Percentiles rank a stretch among this genome's conserved stretches.
These are phyloP conservation scores for Lanius ludovicianus DNA, from an alignment of 2,113 vertebrate species.

Conservation along the genomic window DNA sequence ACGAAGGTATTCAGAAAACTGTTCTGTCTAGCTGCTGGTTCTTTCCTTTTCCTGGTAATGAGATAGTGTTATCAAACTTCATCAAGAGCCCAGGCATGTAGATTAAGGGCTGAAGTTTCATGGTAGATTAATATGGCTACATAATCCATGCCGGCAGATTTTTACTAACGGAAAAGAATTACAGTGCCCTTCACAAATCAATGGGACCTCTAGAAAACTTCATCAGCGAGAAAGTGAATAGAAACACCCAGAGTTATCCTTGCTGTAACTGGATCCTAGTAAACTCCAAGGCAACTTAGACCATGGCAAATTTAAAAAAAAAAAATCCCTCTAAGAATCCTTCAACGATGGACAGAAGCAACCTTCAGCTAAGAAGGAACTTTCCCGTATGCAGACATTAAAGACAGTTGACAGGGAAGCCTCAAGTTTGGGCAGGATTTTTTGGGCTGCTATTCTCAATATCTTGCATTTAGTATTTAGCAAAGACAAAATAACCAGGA, in stretches of 20 bases:
- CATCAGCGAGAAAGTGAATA: accelerated
- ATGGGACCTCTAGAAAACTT: neutral
- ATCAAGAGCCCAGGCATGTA: neutral
- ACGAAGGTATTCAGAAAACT: neutral
- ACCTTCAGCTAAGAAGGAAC: neutral
- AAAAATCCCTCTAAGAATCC: neutral
- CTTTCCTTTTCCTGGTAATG: neutral
- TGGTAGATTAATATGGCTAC: neutral
- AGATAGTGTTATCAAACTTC: neutral
- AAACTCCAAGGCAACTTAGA: neutral
- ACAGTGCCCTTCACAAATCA: neutral
- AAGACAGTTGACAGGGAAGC: neutral
- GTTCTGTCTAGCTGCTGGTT: accelerated
- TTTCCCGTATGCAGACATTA: neutral
- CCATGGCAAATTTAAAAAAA: accelerated
- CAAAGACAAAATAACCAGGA: neutral
- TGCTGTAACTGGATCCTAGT: neutral
- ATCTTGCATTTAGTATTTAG: neutral
- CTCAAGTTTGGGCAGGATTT: neutral
- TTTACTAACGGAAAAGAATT: neutral
- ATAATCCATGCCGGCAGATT: neutral
- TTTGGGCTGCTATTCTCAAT: neutral
- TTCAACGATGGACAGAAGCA: neutral
- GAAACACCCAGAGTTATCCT: accelerated
- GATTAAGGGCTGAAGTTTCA: neutral